Conservation (phyloP, 1,140 invertebrate species). For the Melipona quadrifasciata region DNA sequence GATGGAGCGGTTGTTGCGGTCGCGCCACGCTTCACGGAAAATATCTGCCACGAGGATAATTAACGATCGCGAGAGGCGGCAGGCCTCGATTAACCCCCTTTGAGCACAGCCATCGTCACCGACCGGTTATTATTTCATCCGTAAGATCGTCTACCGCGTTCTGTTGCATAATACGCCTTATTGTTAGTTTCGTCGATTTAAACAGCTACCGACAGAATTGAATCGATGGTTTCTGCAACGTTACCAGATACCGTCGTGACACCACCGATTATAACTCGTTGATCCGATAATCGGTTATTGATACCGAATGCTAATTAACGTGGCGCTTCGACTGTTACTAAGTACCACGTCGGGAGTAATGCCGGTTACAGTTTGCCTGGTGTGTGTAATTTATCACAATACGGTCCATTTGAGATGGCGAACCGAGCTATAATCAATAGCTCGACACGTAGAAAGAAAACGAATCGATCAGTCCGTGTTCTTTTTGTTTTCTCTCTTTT, state of each 20-base stretch:
- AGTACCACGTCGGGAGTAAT: background rate
- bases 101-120: background rate
- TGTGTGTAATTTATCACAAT: background rate
- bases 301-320: background rate
- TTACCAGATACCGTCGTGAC: background rate
- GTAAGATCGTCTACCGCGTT: background rate
- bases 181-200: background rate
- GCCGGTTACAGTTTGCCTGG: background rate
- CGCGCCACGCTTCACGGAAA: background rate
- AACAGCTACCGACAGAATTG: background rate
- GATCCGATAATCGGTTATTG: background rate
- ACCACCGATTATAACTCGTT: background rate
- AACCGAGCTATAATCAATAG: conserved; percentile 8
- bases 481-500: too few species aligned
- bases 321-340: background rate
- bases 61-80: background rate
- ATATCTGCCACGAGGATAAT: background rate
- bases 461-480: background rate
- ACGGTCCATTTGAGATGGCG: background rate
- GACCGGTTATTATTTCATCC: conserved; percentile 11
- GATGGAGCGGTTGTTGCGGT: background rate
- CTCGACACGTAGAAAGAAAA: background rate
- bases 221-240: background rate
- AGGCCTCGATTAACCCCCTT: background rate
- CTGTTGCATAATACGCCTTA: background rate